A percentile compares a stretch with the other conserved stretches of the same genome.
Conservation (phyloP, 2,888 invertebrate genomes). For the Lobophora halterata region DNA sequence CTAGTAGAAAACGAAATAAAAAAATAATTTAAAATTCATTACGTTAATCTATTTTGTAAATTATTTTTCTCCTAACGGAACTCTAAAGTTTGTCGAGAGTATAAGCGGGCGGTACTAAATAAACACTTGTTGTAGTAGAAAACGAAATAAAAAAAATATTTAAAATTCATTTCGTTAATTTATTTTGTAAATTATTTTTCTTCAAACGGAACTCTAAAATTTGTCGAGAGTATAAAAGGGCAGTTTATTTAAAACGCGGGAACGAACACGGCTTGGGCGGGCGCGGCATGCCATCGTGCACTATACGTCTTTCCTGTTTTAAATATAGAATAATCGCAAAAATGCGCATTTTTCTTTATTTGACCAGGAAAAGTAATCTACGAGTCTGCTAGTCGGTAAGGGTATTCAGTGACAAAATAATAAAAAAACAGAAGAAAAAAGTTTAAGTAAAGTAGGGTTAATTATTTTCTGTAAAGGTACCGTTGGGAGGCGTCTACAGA, state of each 20-base stretch:
- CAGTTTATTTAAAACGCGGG: conserved; percentile 66
- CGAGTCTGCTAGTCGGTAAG: too few species aligned
- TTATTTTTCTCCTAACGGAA: conserved; percentile 33
- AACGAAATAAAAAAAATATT: too few species aligned
- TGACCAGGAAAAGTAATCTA: too few species aligned
- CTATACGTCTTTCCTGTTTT: conserved; percentile 56
- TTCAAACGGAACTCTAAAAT: conserved; percentile 35
- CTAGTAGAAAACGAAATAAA: too few species aligned
- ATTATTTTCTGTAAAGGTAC: too few species aligned
- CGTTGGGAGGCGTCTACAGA: too few species aligned
- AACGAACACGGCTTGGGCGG: conserved; percentile 75
- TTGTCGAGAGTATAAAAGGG: conserved; percentile 42
- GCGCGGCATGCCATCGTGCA: conserved; percentile 39
- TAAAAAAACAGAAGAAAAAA: neutral
- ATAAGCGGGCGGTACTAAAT: too few species aligned
- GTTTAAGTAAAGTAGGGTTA: too few species aligned
- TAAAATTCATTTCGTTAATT: neutral
- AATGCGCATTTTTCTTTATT: conserved; percentile 4
- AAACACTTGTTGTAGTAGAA: too few species aligned
- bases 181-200: neutral
- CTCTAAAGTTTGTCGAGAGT: conserved; percentile 20
- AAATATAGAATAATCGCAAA: conserved; percentile 46
- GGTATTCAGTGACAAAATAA: neutral
- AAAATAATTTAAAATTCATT: neutral
- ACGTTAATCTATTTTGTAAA: neutral